Conservation (phyloP, 2,797 vertebrate genomes). For the Pangasius krempfi region DNA sequence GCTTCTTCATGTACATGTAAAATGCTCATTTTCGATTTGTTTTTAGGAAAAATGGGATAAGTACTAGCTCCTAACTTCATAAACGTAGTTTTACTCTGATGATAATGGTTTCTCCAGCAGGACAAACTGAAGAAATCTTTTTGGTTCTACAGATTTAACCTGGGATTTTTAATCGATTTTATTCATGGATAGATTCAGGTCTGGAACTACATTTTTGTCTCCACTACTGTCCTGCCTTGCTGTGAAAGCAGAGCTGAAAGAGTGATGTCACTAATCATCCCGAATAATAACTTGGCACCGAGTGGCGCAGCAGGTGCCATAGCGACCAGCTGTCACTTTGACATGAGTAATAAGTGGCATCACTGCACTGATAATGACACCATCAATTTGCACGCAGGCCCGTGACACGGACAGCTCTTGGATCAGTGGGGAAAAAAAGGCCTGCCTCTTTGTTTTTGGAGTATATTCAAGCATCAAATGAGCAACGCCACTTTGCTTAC, state of each 20-base stretch:
- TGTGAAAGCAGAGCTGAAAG: slow-evolving; percentile 36
- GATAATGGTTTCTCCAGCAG: not conserved
- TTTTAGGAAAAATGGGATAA: not conserved
- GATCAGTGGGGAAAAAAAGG: slow-evolving; percentile 35
- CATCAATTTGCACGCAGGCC: slow-evolving; percentile 53
- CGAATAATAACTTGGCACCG: slow-evolving; percentile 54
- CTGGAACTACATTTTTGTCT: not conserved
- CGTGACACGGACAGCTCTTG: slow-evolving; percentile 46
- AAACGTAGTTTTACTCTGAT: not conserved
- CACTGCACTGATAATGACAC: slow-evolving; percentile 52
- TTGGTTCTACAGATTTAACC: not conserved
- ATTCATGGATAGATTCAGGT: not conserved
- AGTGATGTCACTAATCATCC: slow-evolving; percentile 56
- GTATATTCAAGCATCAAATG: slow-evolving; percentile 55
- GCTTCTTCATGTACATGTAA: not conserved
- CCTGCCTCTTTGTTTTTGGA: slow-evolving; percentile 54
- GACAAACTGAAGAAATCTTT: not conserved
- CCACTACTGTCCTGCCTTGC: slow-evolving; percentile 1
- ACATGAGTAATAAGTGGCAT: slow-evolving; percentile 48
- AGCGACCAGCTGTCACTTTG: slow-evolving; percentile 60
- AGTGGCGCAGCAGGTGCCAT: slow-evolving; percentile 61
- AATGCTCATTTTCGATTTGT: not conserved
- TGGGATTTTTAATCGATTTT: not conserved
- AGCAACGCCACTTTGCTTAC: slow-evolving; percentile 51
- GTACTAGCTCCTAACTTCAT: not conserved